Conservation (phyloP, 2,113 vertebrate genomes). For the Lontra canadensis region DNA sequence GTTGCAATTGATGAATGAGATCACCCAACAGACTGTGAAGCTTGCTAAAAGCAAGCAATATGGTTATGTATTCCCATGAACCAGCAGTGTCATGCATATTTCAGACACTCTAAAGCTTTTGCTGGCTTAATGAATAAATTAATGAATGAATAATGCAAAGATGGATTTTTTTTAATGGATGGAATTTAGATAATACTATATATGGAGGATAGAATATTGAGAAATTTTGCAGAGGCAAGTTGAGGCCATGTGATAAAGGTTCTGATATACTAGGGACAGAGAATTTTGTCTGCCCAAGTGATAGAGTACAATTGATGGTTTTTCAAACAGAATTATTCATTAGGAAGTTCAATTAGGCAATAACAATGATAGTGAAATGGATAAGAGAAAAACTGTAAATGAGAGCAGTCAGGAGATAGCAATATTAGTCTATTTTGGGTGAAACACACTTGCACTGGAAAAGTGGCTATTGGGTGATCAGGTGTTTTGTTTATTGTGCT, state of each 20-base stretch:
- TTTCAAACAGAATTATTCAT: background rate
- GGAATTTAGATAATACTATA: background rate
- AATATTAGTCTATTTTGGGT: background rate
- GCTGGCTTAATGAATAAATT: background rate
- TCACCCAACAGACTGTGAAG: background rate
- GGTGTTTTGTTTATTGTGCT: background rate
- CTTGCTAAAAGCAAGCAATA: background rate
- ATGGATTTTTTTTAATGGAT: background rate
- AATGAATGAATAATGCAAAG: background rate
- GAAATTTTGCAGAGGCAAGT: background rate
- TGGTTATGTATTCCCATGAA: background rate
- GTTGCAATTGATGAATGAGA: background rate
- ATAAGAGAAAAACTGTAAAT: background rate
- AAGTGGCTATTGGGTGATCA: background rate
- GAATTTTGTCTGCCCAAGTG: background rate
- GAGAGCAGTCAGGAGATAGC: background rate
- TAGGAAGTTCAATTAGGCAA: background rate
- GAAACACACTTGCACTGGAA: background rate
- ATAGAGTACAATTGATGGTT: background rate
- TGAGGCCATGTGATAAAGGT: background rate
- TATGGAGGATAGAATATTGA: background rate
- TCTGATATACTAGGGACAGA: accelerated
- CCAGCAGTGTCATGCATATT: background rate
- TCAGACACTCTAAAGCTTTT: background rate
- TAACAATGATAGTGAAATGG: background rate